Base-by-base conservation (phyloP, 2,888 invertebrate genomes). In the Drosophila vallismaia region DNA sequence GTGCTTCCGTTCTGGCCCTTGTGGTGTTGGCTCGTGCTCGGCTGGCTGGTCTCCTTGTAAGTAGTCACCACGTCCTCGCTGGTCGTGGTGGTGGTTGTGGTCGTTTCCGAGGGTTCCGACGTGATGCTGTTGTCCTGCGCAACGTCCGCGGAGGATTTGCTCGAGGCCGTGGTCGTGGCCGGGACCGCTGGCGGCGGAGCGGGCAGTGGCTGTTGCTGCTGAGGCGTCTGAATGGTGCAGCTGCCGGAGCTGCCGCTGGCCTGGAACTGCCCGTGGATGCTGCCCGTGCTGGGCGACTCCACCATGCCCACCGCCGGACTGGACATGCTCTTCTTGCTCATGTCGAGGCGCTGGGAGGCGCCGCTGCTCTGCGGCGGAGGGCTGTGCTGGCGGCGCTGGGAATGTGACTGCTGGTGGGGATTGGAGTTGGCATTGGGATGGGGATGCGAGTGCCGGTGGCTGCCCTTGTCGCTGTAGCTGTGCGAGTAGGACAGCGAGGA, bases 11-110 rank as follows among this genome's bases (percentile, higher is more conserved):
- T 86, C 19, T 63, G 64, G 6, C 80, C 60, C 60, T 77, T 69
- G 26, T 71, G 59, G 26, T 71, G 59, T 48, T 73, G 68, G 85
- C 70, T 73, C 33, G 72, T 74, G 26, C 79, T 86, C 26, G 79
- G 68, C 38, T 86, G 86, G 59, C 88, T 88, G 38, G 89, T 83
- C 70, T 91, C 91, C 75, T 91, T 91, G 69, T 90, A 91, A 45
- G 92, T 91, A 51, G 92, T 92, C 2, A 92, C 89, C 38, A 91
- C 91, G 73, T 92, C 92, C 71, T 91, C 92, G 76, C 91, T 91
- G 10, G 91, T 91, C 60, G 92, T 92, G 50, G 92, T 92, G 24
- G 91, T 91, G n/a, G 91, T 91, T 58, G 91, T 91, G 60, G 92
- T 91, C 48, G 89, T 82, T 74, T 90, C 90, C 31, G 92, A 91